These are phyloP conservation scores for Spermophilus dauricus DNA, from an alignment of 2,113 vertebrate species.

Conservation along the genomic window DNA sequence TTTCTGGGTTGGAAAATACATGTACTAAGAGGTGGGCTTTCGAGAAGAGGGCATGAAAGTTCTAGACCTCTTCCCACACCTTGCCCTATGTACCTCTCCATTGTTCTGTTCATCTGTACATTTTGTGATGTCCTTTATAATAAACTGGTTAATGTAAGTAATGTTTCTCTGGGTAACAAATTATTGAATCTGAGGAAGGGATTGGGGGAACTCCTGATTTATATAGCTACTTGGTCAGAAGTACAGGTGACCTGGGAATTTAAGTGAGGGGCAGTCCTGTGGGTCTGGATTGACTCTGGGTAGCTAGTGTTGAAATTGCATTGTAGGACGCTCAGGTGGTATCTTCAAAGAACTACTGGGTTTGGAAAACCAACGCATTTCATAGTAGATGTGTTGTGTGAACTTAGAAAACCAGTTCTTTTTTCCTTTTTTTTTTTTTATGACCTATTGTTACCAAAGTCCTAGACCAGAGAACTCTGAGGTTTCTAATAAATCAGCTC, in stretches of 20 bases:
- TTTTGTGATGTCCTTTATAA: background rate
- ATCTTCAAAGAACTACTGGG: background rate
- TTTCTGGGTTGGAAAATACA: background rate
- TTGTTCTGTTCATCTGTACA: background rate
- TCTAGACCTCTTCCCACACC: no score
- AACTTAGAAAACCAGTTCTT: background rate
- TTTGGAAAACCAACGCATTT: background rate
- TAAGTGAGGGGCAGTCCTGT: background rate
- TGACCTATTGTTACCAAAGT: background rate
- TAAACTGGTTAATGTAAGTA: background rate
- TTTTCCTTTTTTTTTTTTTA: background rate
- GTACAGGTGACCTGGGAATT: background rate
- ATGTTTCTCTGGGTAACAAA: background rate
- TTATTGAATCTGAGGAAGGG: background rate
- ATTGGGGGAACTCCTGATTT: background rate
- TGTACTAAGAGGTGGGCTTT: background rate
- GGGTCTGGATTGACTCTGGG: background rate
- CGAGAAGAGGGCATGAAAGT: background rate
- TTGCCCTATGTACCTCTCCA: background rate
- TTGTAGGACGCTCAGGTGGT: background rate
- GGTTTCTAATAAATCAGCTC: background rate
- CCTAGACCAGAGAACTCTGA: background rate
- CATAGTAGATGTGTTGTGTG: background rate
- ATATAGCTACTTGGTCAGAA: background rate
- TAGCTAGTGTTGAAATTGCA: background rate